Evolutionary conservation across 2,797 vertebrate genomes (phyloP).

Genomic region (Lagocephalus sceleratus): DNA sequence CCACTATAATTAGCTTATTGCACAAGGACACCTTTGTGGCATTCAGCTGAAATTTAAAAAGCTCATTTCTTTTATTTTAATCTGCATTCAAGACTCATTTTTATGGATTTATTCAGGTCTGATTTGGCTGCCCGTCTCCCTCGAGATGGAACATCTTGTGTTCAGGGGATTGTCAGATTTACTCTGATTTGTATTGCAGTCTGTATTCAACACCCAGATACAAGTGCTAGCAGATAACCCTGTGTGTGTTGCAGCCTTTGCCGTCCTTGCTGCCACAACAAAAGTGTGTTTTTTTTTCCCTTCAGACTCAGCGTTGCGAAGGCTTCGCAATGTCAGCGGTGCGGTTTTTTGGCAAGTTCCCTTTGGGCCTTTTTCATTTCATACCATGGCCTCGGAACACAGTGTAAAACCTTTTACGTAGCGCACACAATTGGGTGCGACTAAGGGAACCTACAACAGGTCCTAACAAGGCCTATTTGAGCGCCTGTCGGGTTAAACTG

Average conservation of each 20-base stretch:
- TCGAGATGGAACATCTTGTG: conserved; percentile 62
- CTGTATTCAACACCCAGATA: conserved; percentile 48
- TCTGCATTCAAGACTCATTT: conserved; percentile 61
- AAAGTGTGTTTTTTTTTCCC: conserved; percentile 41
- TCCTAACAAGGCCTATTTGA: neutral
- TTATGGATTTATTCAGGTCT: conserved; percentile 72
- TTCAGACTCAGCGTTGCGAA: conserved; percentile 29
- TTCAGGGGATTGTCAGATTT: conserved; percentile 67
- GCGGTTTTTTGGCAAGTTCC: conserved; percentile 32
- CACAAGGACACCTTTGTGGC: conserved; percentile 57
- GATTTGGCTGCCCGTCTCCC: conserved; percentile 61
- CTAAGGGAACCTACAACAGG: neutral
- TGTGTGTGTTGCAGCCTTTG: conserved; percentile 22
- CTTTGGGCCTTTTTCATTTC: conserved; percentile 28
- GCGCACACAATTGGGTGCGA: conserved; percentile 4
- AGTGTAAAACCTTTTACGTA: conserved; percentile 26
- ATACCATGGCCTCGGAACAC: conserved; percentile 33
- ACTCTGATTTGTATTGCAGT: conserved; percentile 57
- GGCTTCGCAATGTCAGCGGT: conserved; percentile 40
- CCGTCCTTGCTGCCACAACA: conserved; percentile 39
- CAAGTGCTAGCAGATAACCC: conserved; percentile 47
- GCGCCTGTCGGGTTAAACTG: neutral
- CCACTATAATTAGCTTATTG: conserved; percentile 53
- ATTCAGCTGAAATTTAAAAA: conserved; percentile 71
- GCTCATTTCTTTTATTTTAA: conserved; percentile 71